Conservation (phyloP, 30 jellyfish, hydroid and myxozoan genomes). For the Aurelia sp. region DNA sequence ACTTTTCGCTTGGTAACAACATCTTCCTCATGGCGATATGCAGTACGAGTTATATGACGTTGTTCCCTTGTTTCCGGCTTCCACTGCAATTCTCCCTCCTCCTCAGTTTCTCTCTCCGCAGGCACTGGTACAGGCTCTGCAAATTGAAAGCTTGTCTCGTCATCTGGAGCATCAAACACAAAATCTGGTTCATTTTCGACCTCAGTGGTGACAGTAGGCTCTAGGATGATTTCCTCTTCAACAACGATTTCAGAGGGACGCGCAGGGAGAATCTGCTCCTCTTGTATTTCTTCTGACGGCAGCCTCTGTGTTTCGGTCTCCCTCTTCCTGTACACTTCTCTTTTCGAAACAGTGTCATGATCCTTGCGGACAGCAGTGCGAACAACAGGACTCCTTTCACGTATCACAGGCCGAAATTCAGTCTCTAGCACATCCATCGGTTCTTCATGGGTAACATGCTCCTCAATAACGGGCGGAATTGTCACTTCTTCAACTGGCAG, state of each 20-base stretch:
- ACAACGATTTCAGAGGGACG: not conserved
- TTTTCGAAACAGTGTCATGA: not conserved
- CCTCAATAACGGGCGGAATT: not conserved
- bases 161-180: not conserved
- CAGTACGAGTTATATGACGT: constrained; percentile 30
- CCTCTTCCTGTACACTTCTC: not conserved
- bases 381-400: constrained; percentile 7
- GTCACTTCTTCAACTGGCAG: not conserved
- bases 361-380: constrained; percentile 35
- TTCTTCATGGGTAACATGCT: not conserved
- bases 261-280: not conserved
- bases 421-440: not conserved
- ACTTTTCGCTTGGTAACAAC: constrained; percentile 49
- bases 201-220: constrained; percentile 44
- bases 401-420: constrained; percentile 14
- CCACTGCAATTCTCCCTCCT: not conserved
- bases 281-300: not conserved
- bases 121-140: not conserved
- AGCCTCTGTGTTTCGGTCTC: not conserved
- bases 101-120: not conserved
- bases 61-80: not conserved
- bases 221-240: constrained; percentile 51
- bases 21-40: constrained; percentile 14
- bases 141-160: not conserved
- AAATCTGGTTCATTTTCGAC: constrained; percentile 27